Evolutionary conservation across 2,888 invertebrate species (phyloP).

Genomic region (Caenorhabditis imperialis): DNA sequence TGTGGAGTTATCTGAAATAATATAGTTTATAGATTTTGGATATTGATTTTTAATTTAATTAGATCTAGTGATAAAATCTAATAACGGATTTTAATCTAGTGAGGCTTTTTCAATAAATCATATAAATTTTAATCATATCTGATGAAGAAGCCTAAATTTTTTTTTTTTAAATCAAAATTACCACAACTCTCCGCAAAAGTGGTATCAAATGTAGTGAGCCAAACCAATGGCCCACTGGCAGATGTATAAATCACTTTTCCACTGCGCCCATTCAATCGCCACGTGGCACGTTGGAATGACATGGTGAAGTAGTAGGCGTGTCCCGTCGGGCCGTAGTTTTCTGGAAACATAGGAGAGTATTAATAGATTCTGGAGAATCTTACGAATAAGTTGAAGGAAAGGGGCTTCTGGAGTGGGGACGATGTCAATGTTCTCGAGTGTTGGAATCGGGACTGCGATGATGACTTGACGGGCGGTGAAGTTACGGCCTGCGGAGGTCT

Average conservation of each 20-base stretch:
- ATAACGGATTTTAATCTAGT: no score
- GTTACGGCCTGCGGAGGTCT: slow-evolving; percentile 30
- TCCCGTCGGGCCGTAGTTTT: slow-evolving; percentile 64
- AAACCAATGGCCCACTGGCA: slow-evolving; percentile 57
- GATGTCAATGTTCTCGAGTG: slow-evolving; percentile 55
- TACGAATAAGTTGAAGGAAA: slow-evolving; percentile 57
- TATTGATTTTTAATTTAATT: no score
- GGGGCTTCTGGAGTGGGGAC: slow-evolving; percentile 55
- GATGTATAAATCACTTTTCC: slow-evolving; percentile 66
- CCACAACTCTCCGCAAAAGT: slow-evolving; percentile 59
- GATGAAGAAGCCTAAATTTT: not conserved
- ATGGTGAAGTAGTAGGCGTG: slow-evolving; percentile 69
- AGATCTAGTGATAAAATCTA: no score
- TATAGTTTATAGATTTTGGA: no score
- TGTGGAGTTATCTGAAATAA: slow-evolving; percentile 51
- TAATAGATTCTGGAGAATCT: not conserved
- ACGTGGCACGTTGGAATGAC: slow-evolving; percentile 65
- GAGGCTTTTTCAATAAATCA: no score
- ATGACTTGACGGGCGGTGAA: slow-evolving; percentile 62
- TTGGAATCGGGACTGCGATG: slow-evolving; percentile 62
- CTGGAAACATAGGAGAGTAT: slow-evolving; percentile 38
- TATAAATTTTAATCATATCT: not conserved
- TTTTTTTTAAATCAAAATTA: slow-evolving; percentile 14
- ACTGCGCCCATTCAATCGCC: slow-evolving; percentile 62
- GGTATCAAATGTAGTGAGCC: slow-evolving; percentile 70